Base-by-base conservation (phyloP, 1,140 invertebrate species). In the Aradophagus sp. region DNA sequence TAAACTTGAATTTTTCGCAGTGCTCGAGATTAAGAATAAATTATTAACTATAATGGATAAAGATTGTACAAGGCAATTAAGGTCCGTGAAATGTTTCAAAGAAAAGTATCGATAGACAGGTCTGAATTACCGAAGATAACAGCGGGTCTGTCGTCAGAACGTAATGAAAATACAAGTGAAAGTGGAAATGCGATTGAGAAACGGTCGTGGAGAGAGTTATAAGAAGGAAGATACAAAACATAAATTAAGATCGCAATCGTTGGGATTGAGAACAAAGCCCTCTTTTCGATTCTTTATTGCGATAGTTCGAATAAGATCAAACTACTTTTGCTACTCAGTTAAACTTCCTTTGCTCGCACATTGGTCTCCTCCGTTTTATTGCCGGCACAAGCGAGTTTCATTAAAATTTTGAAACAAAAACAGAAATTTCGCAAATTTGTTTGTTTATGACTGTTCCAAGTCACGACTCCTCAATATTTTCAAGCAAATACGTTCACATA, bases 251-350 rank as follows among this genome's bases (percentile, higher is more conserved):
- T 75, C 58, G 27, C 68, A 75, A 75, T 73, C 63, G 62, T 62
- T 61, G 59, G 73, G 73, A 73, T 75, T 75, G 63, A 70, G 62
- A 66, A 75, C 73, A 75, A 72, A 65, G 63, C 62, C 67, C 48
- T 61, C 50, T 63, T 67, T 44, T 26, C 45, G 41, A 74, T 76
- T 74, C 74, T 76, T 76, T 76, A 76, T 71, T 74, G 59, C 62
- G 38, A 74, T 76, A 76, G 74, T 76, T 74, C 71, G 62, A 76
- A 68, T 61, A 62, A 67, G 74, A 76, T 76, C 62, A 76, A 71
- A 76, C 71, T 74, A 74, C 74, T 71, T 76, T 76, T 76, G 44
- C 74, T 63, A 76, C 67, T 74, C 71, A 61, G 62, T 73, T 73
- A 71, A 74, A 71, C 71, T 74, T 73, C 50, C 29, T 71, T 76